Evolutionary conservation across 2,113 vertebrate species (phyloP).

Genomic region (Corythaeola cristata): DNA sequence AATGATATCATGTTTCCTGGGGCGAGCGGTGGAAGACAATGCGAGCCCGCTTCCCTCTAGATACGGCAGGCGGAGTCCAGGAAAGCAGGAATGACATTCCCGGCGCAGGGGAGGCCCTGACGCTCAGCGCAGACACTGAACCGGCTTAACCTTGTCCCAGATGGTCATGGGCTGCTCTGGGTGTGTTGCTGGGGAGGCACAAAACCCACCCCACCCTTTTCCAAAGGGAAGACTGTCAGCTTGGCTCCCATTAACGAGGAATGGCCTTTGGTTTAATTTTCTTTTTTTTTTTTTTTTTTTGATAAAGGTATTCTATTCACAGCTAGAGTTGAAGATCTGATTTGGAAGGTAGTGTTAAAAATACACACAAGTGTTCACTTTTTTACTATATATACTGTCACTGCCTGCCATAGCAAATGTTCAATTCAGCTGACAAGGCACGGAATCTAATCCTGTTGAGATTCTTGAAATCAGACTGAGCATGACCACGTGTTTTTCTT

Average conservation of each 20-base stretch:
- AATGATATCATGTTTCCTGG: constrained; percentile 86
- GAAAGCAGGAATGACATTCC: constrained; percentile 79
- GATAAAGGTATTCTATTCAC: background rate
- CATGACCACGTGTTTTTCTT: background rate
- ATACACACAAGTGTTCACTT: background rate
- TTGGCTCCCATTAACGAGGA: background rate
- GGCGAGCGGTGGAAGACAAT: constrained; percentile 79
- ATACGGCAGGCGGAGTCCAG: constrained; percentile 79
- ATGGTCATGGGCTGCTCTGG: constrained; percentile 23
- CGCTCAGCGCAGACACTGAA: constrained; percentile 36
- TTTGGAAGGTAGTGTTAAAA: background rate
- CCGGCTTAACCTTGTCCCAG: constrained; percentile 67
- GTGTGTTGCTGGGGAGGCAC: constrained; percentile 62
- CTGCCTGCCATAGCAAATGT: background rate
- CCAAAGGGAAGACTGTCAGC: constrained; percentile 25
- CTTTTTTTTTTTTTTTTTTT: background rate
- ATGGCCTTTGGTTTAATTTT: background rate
- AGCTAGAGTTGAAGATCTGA: background rate
- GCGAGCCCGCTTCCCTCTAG: constrained; percentile 71
- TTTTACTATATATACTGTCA: background rate
- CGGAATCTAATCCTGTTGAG: background rate
- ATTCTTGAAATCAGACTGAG: background rate
- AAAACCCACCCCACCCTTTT: constrained; percentile 71
- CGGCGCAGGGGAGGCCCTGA: constrained; percentile 44
- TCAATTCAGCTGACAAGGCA: background rate